Conservation (phyloP, 1,140 invertebrate species). For the Hirudo medicinalis region DNA sequence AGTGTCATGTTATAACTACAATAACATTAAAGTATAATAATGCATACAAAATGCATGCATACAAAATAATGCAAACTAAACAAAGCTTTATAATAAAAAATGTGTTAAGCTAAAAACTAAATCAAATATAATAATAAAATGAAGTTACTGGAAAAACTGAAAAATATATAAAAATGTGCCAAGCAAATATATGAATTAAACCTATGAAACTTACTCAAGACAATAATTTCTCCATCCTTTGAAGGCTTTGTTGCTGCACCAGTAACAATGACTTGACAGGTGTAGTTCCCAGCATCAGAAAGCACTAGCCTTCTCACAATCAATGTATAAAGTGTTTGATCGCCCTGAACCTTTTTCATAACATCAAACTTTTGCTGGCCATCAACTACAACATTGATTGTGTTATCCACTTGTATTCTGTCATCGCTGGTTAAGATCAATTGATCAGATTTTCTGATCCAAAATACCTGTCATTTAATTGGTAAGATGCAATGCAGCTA, state of each 20-base stretch:
- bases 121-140: no score
- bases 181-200: no score
- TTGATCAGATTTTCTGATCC: slow-evolving; percentile 20
- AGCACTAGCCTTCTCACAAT: slow-evolving; percentile 28
- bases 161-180: no score
- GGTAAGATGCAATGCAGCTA: no score
- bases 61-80: no score
- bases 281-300: slow-evolving; percentile 29
- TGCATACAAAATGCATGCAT: no score
- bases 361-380: slow-evolving; percentile 30
- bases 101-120: no score
- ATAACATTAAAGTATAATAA: no score
- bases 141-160: no score
- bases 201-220: slow-evolving; percentile 17
- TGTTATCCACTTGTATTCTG: slow-evolving; percentile 23
- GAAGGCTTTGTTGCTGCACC: slow-evolving; percentile 26
- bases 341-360: slow-evolving; percentile 17
- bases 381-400: slow-evolving; percentile 25
- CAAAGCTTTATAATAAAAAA: no score
- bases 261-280: slow-evolving; percentile 27
- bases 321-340: slow-evolving; percentile 28
- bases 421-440: slow-evolving; percentile 26
- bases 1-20: no score
- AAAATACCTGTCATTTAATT: slow-evolving; percentile 16
- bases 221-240: slow-evolving; percentile 23